phyloP scores from a whole-genome alignment of 2,113 vertebrate genomes.

The Notechis scutatus region DNA sequence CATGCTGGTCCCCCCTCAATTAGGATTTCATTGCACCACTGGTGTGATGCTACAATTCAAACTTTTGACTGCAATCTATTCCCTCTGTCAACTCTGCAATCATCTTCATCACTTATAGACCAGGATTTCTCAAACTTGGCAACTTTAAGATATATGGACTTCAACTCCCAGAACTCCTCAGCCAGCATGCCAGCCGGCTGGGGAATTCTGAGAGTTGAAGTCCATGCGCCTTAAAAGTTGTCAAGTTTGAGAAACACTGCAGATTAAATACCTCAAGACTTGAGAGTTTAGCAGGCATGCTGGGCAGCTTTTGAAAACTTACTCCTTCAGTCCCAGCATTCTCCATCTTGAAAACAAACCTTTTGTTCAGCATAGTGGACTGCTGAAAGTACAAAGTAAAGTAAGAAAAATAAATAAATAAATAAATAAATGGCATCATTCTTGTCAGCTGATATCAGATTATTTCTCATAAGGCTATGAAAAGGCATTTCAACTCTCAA shows the following conservation, averaged over 20 bases:
- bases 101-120: background rate
- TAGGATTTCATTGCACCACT: background rate
- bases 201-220: background rate
- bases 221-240: background rate
- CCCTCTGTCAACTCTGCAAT: background rate
- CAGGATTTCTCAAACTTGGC: background rate
- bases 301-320: background rate
- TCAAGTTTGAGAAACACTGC: background rate
- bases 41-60: background rate
- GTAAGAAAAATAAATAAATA: background rate
- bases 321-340: background rate
- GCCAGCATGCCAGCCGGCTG: background rate
- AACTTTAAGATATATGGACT: background rate
- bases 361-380: background rate
- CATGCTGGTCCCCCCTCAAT: no score
- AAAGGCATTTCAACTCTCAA: background rate
- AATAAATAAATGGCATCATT: background rate
- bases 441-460: background rate
- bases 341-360: background rate
- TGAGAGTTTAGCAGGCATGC: background rate
- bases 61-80: no score
- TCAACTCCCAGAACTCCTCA: background rate
- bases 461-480: background rate
- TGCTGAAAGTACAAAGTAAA: background rate
- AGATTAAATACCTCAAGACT: background rate